phyloP scores from a whole-genome alignment of 2,888 invertebrate species.

The Pimpla rufipes region DNA sequence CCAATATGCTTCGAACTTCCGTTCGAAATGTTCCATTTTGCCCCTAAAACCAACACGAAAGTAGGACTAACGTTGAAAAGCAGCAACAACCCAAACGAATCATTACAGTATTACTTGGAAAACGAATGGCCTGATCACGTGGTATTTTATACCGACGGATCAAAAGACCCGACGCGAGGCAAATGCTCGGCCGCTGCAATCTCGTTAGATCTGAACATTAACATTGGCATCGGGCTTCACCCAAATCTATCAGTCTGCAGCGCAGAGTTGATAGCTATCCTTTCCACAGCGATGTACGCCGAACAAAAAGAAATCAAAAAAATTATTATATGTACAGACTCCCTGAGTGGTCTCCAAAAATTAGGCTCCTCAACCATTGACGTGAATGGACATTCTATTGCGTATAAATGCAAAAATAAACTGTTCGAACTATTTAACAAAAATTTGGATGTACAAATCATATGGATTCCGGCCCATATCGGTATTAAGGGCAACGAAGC shows the following conservation, averaged over 20 bases:
- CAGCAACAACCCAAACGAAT: too few species aligned
- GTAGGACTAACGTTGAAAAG: background rate
- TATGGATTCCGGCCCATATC: too few species aligned
- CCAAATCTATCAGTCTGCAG: background rate
- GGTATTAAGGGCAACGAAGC: too few species aligned
- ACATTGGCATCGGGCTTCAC: background rate
- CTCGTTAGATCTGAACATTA: background rate
- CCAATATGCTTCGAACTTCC: background rate
- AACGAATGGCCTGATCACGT: background rate
- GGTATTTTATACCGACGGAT: background rate
- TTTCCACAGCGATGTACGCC: background rate
- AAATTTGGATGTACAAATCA: too few species aligned
- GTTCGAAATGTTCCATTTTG: background rate
- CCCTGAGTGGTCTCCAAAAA: background rate
- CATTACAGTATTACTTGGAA: background rate
- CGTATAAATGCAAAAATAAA: too few species aligned
- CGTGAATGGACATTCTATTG: too few species aligned
- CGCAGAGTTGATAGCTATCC: background rate
- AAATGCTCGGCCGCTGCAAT: background rate
- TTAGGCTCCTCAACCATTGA: too few species aligned
- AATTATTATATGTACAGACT: background rate
- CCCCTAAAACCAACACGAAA: background rate
- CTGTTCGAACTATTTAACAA: too few species aligned
- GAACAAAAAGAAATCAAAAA: background rate
- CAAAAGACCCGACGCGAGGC: background rate